Conservation (phyloP, 2,113 vertebrate genomes). For the Mohoua ochrocephala region DNA sequence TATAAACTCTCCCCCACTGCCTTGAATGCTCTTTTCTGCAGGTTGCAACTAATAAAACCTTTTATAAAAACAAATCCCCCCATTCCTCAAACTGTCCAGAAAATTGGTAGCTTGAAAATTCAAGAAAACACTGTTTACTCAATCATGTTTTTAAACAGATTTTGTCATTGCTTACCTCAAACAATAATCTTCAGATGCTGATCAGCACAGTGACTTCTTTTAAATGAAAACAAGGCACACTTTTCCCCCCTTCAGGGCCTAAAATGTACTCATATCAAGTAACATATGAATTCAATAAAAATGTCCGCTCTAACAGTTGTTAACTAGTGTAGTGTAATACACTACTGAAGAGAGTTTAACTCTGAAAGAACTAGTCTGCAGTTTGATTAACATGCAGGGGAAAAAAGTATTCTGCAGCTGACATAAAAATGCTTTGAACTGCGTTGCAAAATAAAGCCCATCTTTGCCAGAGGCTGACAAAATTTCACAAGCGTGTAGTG, state of each 20-base stretch:
- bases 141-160: neutral
- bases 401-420: neutral
- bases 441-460: neutral
- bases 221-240: neutral
- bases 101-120: neutral
- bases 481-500: neutral
- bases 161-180: neutral
- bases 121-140: neutral
- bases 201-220: neutral
- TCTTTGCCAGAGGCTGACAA: neutral
- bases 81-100: neutral
- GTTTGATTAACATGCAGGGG: neutral
- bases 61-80: neutral
- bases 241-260: neutral
- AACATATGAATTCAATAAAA: neutral
- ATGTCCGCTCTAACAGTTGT: neutral
- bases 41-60: neutral
- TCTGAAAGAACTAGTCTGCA: neutral
- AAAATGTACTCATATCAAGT: neutral
- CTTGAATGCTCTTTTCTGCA: slow-evolving; percentile 11
- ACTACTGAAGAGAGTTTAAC: neutral
- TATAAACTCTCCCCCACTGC: neutral
- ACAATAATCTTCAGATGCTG: neutral
- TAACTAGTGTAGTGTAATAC: neutral
- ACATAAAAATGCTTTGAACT: slow-evolving; percentile 4